These are phyloP conservation scores for Notechis scutatus DNA, from an alignment of 2,113 vertebrate species.

Conservation along the genomic window DNA sequence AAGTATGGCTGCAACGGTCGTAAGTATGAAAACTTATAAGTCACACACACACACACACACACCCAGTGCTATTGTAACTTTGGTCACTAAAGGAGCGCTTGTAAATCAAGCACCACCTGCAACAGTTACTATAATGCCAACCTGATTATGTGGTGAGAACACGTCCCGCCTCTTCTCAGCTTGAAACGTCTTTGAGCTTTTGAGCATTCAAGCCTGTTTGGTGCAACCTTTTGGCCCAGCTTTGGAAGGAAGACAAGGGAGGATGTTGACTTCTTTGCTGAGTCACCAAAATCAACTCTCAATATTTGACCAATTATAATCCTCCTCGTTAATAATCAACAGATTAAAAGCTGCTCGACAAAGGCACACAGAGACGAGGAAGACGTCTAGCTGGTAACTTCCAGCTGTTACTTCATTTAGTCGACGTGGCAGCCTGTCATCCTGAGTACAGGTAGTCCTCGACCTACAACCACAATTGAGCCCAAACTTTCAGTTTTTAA, in stretches of 20 bases:
- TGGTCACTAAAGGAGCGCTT: no score
- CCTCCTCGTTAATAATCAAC: background rate
- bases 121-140: background rate
- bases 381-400: background rate
- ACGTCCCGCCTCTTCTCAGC: background rate
- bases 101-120: no score
- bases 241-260: background rate
- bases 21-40: no score
- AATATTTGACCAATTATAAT: slow-evolving; percentile 20
- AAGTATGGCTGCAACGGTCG: no score
- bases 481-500: background rate
- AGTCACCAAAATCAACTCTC: slow-evolving; percentile 24
- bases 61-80: no score
- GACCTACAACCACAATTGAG: background rate
- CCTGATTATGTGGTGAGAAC: background rate
- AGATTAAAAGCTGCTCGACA: background rate
- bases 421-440: background rate
- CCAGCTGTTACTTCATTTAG: background rate
- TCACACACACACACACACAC: no score
- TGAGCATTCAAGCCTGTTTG: background rate
- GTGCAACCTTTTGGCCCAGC: background rate
- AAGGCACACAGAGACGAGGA: background rate
- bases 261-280: background rate
- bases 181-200: no score
- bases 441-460: background rate